Evolutionary conservation across 2,797 vertebrate species (phyloP), one percentile per base, ranked within the genome.

Genomic region (Luscinia megarhynchos): DNA sequence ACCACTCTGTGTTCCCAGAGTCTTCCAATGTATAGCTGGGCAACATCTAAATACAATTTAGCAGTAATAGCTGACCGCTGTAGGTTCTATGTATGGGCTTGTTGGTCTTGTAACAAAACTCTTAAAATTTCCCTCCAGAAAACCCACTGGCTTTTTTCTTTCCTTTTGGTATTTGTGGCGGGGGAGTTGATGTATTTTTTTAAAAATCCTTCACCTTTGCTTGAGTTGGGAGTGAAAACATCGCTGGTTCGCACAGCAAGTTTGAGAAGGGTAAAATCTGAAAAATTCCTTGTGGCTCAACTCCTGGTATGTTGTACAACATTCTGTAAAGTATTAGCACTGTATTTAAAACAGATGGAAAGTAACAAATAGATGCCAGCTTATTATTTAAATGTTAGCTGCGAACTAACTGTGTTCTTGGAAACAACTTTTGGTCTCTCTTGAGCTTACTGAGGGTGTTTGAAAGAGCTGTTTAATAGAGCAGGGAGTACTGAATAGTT

Each of bases 281-380:
- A 77, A 89, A 93, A 89, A 83, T 34, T 64, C 69, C 38, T 63
- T 5, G 1, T 26, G 67, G 32, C n/a, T 89, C n/a, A 90, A 54
- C n/a, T 77, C 84, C 30, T 55, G 41, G 41, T 70, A 77, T 29
- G 22, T 12, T 80, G 18, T 45, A 92, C 23, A 74, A 67, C 64
- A 67, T 70, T 70, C 64, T 85, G 72, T 75, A 43, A 94, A 93
- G 53, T 46, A 74, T 80, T 85, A 87, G 61, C 50, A 59, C 29
- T 50, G 34, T 38, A 90, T 93, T 81, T 85, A 88, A 93, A 95
- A 74, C 45, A 86, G 80, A 88, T 20, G 4, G 69, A 90, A 93
- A 93, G 46, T 41, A 87, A 48, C 23, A 64, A 90, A 68, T 14
- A 87, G 50, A 91, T 68, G 66, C 27, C 64, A 77, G 15, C 27